Percentiles rank a stretch among this genome's conserved stretches.
Conservation (phyloP, 2,113 vertebrate species). For the Serinus canaria region DNA sequence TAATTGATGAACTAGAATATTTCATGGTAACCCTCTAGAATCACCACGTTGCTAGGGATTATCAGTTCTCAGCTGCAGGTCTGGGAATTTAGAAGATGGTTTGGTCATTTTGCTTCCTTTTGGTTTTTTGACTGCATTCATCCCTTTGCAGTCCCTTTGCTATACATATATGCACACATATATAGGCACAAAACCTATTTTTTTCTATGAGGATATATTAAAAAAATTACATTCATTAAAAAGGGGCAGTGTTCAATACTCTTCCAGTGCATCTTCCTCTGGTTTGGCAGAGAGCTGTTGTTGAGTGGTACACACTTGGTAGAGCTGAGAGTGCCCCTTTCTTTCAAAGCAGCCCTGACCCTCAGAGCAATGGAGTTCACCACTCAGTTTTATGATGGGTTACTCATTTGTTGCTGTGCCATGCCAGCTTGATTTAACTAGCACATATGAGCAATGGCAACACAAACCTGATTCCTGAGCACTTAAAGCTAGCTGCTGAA, state of each 20-base stretch:
- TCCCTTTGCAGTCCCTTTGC: not conserved
- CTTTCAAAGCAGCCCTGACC: fast-evolving
- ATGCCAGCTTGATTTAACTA: not conserved
- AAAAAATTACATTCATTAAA: not conserved
- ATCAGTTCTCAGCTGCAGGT: not conserved
- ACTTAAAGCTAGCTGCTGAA: slow-evolving; percentile 69
- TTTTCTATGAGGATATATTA: not conserved
- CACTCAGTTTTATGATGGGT: not conserved
- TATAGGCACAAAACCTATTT: fast-evolving
- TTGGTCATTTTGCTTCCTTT: not conserved
- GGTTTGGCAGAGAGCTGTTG: not conserved
- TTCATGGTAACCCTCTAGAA: not conserved
- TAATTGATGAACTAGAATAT: not conserved
- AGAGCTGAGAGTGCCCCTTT: not conserved
- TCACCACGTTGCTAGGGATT: not conserved
- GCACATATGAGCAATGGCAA: not conserved
- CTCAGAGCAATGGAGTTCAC: not conserved
- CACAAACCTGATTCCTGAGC: slow-evolving; percentile 52
- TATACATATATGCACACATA: too few species aligned
- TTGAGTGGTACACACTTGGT: not conserved
- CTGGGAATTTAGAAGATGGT: not conserved
- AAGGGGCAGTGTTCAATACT: not conserved
- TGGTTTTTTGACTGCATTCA: not conserved
- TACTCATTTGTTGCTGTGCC: not conserved
- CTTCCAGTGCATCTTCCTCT: not conserved